Evolutionary conservation across 53 echinoderm and acorn worm species (phyloP).

Genomic region (Astropecten irregularis): DNA sequence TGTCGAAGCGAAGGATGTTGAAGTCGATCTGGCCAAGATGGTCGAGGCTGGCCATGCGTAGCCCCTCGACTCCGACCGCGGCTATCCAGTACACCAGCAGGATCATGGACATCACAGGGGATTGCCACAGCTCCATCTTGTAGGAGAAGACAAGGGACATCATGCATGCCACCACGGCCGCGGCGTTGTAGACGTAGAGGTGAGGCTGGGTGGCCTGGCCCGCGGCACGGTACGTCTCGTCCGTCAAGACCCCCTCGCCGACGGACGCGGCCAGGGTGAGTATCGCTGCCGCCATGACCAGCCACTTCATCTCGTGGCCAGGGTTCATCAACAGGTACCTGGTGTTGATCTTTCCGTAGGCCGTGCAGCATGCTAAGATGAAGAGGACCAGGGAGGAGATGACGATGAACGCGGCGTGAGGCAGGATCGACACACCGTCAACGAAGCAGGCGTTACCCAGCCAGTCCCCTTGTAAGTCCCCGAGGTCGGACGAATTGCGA

Average conservation of each 20-base stretch:
- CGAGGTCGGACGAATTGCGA: slow-evolving; percentile 37
- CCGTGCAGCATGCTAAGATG: neutral
- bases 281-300: neutral
- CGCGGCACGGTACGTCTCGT: neutral
- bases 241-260: slow-evolving; percentile 54
- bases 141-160: slow-evolving; percentile 34
- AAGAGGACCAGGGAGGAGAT: neutral
- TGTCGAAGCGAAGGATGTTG: slow-evolving; percentile 38
- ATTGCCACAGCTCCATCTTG: slow-evolving; percentile 49
- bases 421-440: slow-evolving; percentile 2
- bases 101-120: slow-evolving; percentile 19
- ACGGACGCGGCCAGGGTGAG: slow-evolving; percentile 22
- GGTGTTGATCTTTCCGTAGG: slow-evolving; percentile 18
- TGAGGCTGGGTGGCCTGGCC: slow-evolving; percentile 40
- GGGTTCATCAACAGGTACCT: slow-evolving; percentile 23
- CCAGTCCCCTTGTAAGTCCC: neutral
- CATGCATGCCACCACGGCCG: slow-evolving; percentile 16
- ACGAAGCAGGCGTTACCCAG: slow-evolving; percentile 28
- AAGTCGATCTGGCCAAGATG: neutral
- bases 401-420: slow-evolving; percentile 9
- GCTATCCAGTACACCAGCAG: slow-evolving; percentile 23
- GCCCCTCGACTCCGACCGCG: neutral
- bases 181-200: slow-evolving; percentile 37
- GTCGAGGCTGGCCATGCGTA: slow-evolving; percentile 24
- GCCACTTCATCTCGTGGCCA: slow-evolving; percentile 39